A percentile compares a stretch with the other conserved stretches of the same genome.
phyloP scores from a whole-genome alignment of 2,888 invertebrate species.

The Nematopogon swammerdamellus region DNA sequence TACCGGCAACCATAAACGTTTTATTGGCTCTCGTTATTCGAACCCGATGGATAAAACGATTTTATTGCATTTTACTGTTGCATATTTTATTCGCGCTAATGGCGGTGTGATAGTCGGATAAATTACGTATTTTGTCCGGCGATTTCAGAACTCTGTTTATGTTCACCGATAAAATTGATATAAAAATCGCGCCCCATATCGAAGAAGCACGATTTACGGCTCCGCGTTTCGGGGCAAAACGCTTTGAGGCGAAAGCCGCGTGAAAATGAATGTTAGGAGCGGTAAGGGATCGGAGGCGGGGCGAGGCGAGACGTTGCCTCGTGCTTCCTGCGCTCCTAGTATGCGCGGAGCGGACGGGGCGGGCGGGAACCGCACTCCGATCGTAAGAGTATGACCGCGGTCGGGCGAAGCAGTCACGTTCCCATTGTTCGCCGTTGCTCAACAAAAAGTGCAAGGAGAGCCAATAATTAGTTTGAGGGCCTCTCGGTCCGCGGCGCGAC shows the following conservation, averaged over 20 bases:
- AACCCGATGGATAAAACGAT: conserved; percentile 27
- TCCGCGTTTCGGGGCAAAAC: too few species aligned
- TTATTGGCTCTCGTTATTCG: conserved; percentile 44
- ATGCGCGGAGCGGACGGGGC: neutral
- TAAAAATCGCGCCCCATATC: neutral
- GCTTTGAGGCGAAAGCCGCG: neutral
- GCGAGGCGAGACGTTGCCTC: neutral
- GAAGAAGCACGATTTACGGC: neutral
- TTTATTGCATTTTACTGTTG: conserved; percentile 24
- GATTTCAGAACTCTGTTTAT: neutral
- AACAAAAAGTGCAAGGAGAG: conserved; percentile 46
- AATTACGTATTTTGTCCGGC: neutral
- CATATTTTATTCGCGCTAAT: conserved; percentile 18
- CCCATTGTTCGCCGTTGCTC: conserved; percentile 43
- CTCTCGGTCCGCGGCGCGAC: conserved; percentile 18
- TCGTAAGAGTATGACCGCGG: conserved; percentile 12
- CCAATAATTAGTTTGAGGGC: conserved; percentile 45
- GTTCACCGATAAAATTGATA: neutral
- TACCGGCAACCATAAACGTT: conserved; percentile 42
- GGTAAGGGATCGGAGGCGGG: neutral
- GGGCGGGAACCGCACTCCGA: neutral
- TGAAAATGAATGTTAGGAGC: neutral
- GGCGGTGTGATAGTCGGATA: neutral
- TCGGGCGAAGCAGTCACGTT: conserved; percentile 44
- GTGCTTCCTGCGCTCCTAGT: neutral